A percentile compares a stretch with the other conserved stretches of the same genome.
These are phyloP conservation scores for Dendrolimus houi DNA, from an alignment of 2,888 invertebrate species.

Conservation along the genomic window DNA sequence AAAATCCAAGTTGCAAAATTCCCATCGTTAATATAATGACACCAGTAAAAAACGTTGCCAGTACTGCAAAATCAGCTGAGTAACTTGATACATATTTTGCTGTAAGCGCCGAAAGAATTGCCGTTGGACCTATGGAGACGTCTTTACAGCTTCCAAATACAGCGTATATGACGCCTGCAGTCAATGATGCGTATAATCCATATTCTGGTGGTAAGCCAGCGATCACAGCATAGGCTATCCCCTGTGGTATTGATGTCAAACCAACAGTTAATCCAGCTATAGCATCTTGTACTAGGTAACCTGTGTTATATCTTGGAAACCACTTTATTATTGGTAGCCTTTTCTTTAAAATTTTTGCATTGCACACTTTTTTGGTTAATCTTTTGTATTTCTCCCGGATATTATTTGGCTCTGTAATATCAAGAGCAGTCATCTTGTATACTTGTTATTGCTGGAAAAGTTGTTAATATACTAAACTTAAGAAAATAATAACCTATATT, in stretches of 20 bases:
- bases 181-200: constrained; percentile 93
- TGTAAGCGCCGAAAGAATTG: constrained; percentile 90
- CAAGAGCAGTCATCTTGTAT: neutral
- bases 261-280: constrained; percentile 92
- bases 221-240: constrained; percentile 87
- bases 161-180: constrained; percentile 92
- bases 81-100: constrained; percentile 75
- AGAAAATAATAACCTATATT: no score
- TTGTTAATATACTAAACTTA: neutral
- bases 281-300: constrained; percentile 83
- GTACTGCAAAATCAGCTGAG: neutral
- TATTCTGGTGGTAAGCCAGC: constrained; percentile 84
- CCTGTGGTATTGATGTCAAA: constrained; percentile 89
- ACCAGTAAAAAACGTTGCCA: constrained; percentile 58
- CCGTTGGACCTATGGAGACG: constrained; percentile 88
- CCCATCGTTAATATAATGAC: constrained; percentile 82
- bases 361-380: neutral
- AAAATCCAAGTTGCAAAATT: constrained; percentile 84
- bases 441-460: neutral
- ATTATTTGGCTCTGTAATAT: neutral
- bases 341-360: neutral
- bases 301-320: constrained; percentile 7
- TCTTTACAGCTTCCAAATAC: constrained; percentile 91
- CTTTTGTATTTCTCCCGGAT: neutral
- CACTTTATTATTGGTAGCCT: neutral